These are phyloP conservation scores for Ammospiza nelsoni DNA, from an alignment of 2,113 vertebrate species.

Conservation along the genomic window DNA sequence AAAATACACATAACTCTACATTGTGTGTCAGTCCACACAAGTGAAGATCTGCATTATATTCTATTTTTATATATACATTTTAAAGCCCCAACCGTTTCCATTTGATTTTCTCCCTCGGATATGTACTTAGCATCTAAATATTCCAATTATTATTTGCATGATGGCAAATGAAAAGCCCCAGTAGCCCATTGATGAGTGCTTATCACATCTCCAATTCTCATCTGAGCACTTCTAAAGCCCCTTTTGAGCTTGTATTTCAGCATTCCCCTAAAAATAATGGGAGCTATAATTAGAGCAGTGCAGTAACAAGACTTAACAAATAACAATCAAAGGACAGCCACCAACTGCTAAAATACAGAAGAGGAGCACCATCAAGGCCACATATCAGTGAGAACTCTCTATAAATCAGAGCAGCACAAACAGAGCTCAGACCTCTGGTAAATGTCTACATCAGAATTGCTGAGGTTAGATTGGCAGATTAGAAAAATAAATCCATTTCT, in stretches of 20 bases:
- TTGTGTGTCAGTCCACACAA: neutral
- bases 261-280: conserved; percentile 45
- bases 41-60: neutral
- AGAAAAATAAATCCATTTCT: conserved; percentile 18
- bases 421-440: neutral
- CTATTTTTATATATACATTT: neutral
- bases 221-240: conserved; percentile 39
- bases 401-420: conserved; percentile 31
- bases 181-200: conserved; percentile 25
- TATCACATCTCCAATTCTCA: conserved; percentile 55
- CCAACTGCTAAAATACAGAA: conserved; percentile 13
- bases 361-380: neutral
- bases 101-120: conserved; percentile 36
- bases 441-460: neutral
- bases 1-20: conserved; percentile 5
- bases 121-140: conserved; percentile 53
- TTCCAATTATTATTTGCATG: conserved; percentile 63
- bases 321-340: conserved; percentile 47
- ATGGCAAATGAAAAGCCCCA: conserved; percentile 42
- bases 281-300: conserved; percentile 49
- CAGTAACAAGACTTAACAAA: conserved; percentile 45
- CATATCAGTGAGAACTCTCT: neutral
- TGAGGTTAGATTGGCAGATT: conserved; percentile 13
- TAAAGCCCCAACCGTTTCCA: neutral
- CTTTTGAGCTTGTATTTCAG: conserved; percentile 36